A percentile compares a stretch with the other conserved stretches of the same genome.
phyloP scores from a whole-genome alignment of 37 sponge, comb jelly and placozoan species.

The Aphrocallistes beatrix region DNA sequence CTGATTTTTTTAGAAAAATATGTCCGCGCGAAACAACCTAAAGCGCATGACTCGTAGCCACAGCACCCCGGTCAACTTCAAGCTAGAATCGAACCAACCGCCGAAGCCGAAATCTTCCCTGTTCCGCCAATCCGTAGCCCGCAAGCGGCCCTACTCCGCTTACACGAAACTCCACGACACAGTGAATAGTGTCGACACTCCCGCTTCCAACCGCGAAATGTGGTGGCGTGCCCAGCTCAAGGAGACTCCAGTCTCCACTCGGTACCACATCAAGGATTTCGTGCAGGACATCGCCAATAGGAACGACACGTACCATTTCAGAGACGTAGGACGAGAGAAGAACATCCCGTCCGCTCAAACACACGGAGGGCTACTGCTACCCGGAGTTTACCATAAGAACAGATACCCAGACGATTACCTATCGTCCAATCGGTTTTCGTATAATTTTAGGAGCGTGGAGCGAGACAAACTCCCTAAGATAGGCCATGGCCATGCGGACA shows the following conservation, averaged over 20 bases:
- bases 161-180: slow-evolving; percentile 1
- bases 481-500: slow-evolving; percentile 18
- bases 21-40: too few relatives aligned
- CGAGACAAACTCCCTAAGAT: slow-evolving; percentile 8
- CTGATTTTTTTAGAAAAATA: too few relatives aligned
- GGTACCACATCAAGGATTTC: slow-evolving; percentile 7
- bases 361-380: neutral
- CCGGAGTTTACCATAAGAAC: neutral
- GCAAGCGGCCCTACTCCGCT: neutral
- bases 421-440: neutral
- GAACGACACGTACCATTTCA: neutral
- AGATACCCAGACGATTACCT: neutral
- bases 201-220: neutral
- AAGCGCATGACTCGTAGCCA: neutral
- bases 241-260: neutral
- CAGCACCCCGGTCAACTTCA: neutral
- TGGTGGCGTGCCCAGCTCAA: neutral
- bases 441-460: neutral
- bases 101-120: neutral
- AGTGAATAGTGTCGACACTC: neutral
- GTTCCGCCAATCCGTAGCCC: neutral
- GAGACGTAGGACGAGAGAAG: neutral
- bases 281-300: neutral
- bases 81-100: neutral
- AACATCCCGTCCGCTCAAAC: neutral